A percentile compares a stretch with the other conserved stretches of the same genome.
phyloP scores from a whole-genome alignment of 2,113 vertebrate genomes.

The rat (Rattus norvegicus) region GRCr8 NC_086022.1:44737001-44737500 shows the following conservation, averaged over 20 bases:
- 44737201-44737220: constrained; percentile 57
- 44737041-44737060: not conserved
- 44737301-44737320: not conserved
- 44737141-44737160: constrained; percentile 39
- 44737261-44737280: constrained; percentile 31
- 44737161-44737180: constrained; percentile 53
- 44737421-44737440: not conserved
- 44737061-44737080: not conserved
- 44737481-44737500: not conserved
- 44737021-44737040: not conserved
- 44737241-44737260: not conserved
- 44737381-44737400: constrained; percentile 43
- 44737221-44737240: not conserved
- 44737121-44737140: constrained; percentile 28
- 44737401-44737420: not conserved
- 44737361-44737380: not conserved
- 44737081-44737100: not conserved
- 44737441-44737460: not conserved
- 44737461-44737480: not conserved
- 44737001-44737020: not conserved
- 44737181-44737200: constrained; percentile 43
- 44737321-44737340: not conserved
- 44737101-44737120: constrained; percentile 23
- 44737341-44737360: constrained; percentile 12
- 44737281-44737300: not conserved